Evolutionary conservation across 2,797 vertebrate species (phyloP).

Genomic region (Petrocephalus sullivani): DNA sequence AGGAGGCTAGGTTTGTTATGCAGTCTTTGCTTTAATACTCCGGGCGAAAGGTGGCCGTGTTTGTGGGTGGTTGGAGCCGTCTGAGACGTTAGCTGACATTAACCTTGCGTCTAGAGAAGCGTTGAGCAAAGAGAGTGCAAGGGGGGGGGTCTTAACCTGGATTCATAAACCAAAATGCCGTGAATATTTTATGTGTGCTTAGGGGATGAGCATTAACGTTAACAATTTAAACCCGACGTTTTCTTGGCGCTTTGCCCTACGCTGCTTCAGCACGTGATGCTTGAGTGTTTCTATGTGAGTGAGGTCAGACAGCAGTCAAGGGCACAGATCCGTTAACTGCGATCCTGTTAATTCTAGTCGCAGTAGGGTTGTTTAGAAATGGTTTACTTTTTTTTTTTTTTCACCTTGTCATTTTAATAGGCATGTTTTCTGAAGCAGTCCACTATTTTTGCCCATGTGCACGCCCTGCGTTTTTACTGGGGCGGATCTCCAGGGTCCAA

Average conservation of each 20-base stretch:
- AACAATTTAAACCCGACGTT: neutral
- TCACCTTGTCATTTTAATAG: neutral
- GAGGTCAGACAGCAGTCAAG: neutral
- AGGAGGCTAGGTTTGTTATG: neutral
- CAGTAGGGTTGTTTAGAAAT: neutral
- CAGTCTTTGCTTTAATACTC: neutral
- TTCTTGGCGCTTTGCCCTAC: neutral
- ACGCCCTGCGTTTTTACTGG: neutral
- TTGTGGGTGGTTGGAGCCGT: neutral
- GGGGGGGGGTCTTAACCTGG: neutral
- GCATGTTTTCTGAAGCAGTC: neutral
- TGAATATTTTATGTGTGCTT: neutral
- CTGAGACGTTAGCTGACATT: neutral
- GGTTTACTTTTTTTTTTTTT: neutral
- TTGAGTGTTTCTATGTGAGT: neutral
- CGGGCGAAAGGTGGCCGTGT: neutral
- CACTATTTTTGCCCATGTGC: neutral
- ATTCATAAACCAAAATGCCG: neutral
- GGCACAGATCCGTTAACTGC: neutral
- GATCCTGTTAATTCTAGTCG: neutral
- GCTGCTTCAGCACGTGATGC: neutral
- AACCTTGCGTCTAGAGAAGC: neutral
- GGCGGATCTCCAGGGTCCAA: neutral
- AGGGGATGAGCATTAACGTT: neutral
- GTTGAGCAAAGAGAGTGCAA: neutral